Conservation (phyloP, 2,888 invertebrate genomes). For the Sarcophaga variegata region DNA sequence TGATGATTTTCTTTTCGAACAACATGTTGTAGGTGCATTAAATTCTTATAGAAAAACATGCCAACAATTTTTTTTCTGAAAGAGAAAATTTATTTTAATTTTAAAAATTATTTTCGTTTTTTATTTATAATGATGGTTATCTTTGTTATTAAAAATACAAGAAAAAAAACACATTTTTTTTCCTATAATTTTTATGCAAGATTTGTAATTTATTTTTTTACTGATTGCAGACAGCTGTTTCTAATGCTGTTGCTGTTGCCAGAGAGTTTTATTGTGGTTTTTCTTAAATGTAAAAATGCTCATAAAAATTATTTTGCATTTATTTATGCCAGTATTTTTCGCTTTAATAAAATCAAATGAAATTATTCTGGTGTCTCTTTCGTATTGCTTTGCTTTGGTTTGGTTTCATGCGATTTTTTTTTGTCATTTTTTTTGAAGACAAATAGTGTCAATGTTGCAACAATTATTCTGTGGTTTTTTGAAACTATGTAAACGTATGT, state of each 20-base stretch:
- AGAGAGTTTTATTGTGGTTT: slow-evolving; percentile 60
- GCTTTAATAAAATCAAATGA: slow-evolving; percentile 50
- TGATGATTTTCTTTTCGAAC: slow-evolving; percentile 2
- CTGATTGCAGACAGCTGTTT: slow-evolving; percentile 62
- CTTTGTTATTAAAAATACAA: slow-evolving; percentile 7
- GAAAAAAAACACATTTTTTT: not conserved
- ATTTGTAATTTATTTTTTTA: slow-evolving; percentile 64
- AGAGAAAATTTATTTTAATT: slow-evolving; percentile 1
- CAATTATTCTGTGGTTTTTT: slow-evolving; percentile 68
- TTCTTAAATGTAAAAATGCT: slow-evolving; percentile 40
- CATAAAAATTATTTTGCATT: slow-evolving; percentile 45
- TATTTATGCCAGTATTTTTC: not conserved
- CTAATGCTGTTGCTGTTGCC: not conserved
- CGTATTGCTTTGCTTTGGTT: slow-evolving; percentile 1
- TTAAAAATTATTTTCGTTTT: not conserved
- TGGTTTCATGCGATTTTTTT: slow-evolving; percentile 7
- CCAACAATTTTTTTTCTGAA: slow-evolving; percentile 2
- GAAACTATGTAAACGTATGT: not conserved
- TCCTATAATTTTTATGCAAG: not conserved
- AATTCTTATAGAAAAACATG: too few species aligned
- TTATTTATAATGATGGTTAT: slow-evolving; percentile 50
- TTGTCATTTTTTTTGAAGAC: slow-evolving; percentile 28
- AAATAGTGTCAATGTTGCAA: slow-evolving; percentile 69
- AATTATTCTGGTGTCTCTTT: slow-evolving; percentile 44
- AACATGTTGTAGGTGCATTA: slow-evolving; percentile 65